Conservation (phyloP, 1,140 invertebrate species). For the Harlomillsia oculata region DNA sequence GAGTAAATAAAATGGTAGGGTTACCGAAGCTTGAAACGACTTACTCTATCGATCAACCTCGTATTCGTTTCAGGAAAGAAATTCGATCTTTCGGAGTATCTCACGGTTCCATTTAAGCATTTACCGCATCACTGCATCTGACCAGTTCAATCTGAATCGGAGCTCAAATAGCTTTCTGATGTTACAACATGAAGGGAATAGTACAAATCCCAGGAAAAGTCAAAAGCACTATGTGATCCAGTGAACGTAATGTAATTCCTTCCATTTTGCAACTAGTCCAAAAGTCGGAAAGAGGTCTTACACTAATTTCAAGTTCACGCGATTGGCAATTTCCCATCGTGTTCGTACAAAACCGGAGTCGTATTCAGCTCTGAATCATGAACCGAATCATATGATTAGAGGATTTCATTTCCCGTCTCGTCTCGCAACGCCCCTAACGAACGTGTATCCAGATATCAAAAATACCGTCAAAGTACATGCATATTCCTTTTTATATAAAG, state of each 20-base stretch:
- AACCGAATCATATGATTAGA: neutral
- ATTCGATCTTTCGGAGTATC: too few species aligned
- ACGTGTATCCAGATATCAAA: neutral
- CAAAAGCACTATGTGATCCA: conserved; percentile 4
- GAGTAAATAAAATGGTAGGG: too few species aligned
- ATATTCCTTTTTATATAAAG: neutral
- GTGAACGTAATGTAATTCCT: neutral
- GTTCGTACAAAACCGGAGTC: neutral
- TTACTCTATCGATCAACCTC: too few species aligned
- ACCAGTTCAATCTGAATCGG: conserved; percentile 19
- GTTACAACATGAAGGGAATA: too few species aligned
- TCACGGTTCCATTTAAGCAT: conserved; percentile 14
- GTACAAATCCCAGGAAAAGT: too few species aligned
- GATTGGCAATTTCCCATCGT: neutral
- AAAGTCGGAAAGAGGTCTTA: neutral
- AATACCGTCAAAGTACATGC: neutral
- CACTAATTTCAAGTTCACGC: neutral
- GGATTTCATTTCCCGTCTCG: neutral
- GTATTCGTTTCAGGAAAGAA: too few species aligned
- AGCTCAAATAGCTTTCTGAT: conserved; percentile 6
- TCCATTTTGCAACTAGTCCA: neutral
- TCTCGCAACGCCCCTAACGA: too few species aligned
- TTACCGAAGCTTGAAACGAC: too few species aligned
- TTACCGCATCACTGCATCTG: conserved; percentile 19
- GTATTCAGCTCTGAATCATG: too few species aligned